Conservation (phyloP, 2,113 vertebrate genomes). For the Mobula hypostoma region DNA sequence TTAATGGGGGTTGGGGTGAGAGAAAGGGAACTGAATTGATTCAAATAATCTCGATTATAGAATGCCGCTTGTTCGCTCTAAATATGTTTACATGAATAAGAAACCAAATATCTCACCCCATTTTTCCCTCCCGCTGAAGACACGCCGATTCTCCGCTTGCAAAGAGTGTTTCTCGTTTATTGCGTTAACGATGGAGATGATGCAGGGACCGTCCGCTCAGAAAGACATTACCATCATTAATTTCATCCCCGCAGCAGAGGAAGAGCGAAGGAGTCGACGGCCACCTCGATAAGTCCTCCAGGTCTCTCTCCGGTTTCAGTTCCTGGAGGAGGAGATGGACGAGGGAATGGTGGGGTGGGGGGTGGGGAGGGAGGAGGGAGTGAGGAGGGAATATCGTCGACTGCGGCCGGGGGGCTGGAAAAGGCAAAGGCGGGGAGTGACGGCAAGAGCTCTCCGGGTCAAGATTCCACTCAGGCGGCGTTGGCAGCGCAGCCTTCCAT, state of each 20-base stretch:
- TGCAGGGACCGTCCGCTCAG: background rate
- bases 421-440: background rate
- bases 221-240: background rate
- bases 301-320: background rate
- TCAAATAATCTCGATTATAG: background rate
- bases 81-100: background rate
- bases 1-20: background rate
- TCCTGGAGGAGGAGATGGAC: background rate
- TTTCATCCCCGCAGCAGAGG: background rate
- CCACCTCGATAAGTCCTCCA: background rate
- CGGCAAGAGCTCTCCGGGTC: background rate
- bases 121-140: constrained; percentile 20
- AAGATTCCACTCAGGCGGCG: background rate
- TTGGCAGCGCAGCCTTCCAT: background rate
- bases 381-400: background rate
- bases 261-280: background rate
- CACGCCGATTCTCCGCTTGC: background rate
- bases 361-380: background rate
- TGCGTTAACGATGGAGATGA: background rate
- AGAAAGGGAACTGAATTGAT: background rate
- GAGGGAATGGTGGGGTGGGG: background rate
- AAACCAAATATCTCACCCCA: constrained; percentile 22
- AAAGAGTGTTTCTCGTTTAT: background rate
- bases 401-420: background rate
- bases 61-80: background rate